Evolutionary conservation across 2,888 invertebrate species (phyloP), one percentile per base, ranked within the genome.

Genomic region (Lobophora halterata): DNA sequence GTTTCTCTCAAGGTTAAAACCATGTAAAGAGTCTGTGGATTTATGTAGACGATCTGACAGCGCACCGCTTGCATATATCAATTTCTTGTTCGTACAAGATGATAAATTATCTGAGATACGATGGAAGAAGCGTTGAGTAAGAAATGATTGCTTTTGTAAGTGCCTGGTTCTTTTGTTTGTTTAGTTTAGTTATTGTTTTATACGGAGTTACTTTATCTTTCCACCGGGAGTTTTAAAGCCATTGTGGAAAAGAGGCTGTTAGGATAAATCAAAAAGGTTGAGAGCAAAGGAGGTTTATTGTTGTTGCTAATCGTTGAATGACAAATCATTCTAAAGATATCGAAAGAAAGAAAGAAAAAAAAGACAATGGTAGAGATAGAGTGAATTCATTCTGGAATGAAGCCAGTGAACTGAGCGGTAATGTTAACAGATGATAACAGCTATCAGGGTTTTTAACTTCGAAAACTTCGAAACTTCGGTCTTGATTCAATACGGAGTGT

Each of bases 71-170:
- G 63, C 70, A 76, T 79, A 72, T 71, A 78, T 81, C 76, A 79
- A 74, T 78, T 70, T 71, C 70, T 76, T 71, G 65, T 63, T 61
- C 58, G 55, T 49, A 59, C 55, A 51, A 52, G 63, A 78, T 77
- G 78, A 79, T 79, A 78, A 78, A 79, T 79, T 71, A 67, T 59
- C 58, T 46, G 53, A 70, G 74, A 75, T 75, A 77, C 65, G 61
- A 60, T 59, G 60, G 64, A 59, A 66, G 62, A 61, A 58, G 55
- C 48, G 59, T 58, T 56, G 57, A 63, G 61, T 56, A 55, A 49
- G 55, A 56, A 62, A 58, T 55, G 51, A 60, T 65, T 63, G 55
- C 55, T 52, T 50, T 49, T 37, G 7, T 31, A 28, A 27, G 25
- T 11, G 19, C 23, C 17, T 13, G 21, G 16, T 36, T 18, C 11